A percentile compares a stretch with the other conserved stretches of the same genome.
Evolutionary conservation across 2,797 vertebrate species (phyloP).

Genomic region (Ptychadena robeensis): DNA sequence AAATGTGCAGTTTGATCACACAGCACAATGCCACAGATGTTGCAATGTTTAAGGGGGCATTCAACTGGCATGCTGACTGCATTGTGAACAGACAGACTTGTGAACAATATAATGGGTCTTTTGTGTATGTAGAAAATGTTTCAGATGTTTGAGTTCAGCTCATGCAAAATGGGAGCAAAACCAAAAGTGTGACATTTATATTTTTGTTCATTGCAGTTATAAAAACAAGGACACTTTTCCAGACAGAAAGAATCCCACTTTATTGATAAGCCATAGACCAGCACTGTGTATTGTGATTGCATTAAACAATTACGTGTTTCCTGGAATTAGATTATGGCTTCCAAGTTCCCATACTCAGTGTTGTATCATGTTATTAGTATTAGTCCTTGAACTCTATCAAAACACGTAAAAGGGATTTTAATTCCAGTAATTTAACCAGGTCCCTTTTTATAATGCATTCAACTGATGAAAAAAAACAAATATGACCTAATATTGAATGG

Average conservation of each 20-base stretch:
- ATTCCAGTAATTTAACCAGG: not conserved
- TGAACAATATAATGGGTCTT: too few species aligned
- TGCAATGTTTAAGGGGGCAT: too few species aligned
- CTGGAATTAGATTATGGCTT: not conserved
- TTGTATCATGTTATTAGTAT: not conserved
- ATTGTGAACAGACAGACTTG: too few species aligned
- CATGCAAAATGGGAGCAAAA: too few species aligned
- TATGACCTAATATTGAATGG: not conserved
- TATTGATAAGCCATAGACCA: not conserved
- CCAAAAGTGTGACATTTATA: too few species aligned
- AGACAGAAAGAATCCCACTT: not conserved
- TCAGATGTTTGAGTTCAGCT: too few species aligned
- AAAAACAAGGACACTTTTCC: not conserved
- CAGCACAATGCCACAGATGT: too few species aligned
- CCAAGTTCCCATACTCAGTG: not conserved
- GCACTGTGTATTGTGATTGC: not conserved
- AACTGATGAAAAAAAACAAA: not conserved
- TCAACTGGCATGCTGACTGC: too few species aligned
- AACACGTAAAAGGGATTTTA: not conserved
- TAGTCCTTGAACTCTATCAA: not conserved
- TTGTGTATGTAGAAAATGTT: too few species aligned
- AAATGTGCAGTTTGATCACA: too few species aligned
- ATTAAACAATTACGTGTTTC: not conserved
- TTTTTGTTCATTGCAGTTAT: too few species aligned
- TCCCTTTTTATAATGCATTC: not conserved